Base-by-base conservation (phyloP, 2,888 invertebrate species). In the Achlya flavicornis region DNA sequence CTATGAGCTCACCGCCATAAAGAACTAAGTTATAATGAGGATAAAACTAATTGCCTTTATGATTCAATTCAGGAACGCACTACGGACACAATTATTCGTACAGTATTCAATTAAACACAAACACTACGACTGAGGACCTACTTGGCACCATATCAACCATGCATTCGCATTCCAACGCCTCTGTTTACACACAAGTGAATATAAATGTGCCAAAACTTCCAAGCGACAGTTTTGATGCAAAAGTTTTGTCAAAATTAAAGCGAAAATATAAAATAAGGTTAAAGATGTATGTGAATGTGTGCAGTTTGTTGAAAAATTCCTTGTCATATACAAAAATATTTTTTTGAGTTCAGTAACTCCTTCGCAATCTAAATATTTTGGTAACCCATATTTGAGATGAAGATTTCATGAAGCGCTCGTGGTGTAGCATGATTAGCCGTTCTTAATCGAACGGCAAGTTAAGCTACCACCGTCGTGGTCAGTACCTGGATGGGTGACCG, bases 111-210 rank as follows among this genome's bases (percentile, higher is more conserved):
- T 75, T 75, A 70, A 75, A 79, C 77, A 70, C 75, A 73, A 70
- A 71, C 58, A 65, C 74, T 76, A 63, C 63, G 41, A 61, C 63
- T 66, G 62, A 46, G 68, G 69, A 65, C 80, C 80, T 77, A 81
- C 69, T 84, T 84, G 84, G 84, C 84, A 82, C 66, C 58, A 65
- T 66, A 64, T 78, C 84, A 84, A 80, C 66, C 62, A 58, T 77
- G 75, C 82, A 80, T 72, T 73, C 66, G 70, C 71, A 79, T 80
- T 76, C 76, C 71, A 57, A 58, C 59, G 66, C 61, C 66, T 68
- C 66, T 77, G 73, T 74, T 71, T 78, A 74, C 63, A 75, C 74
- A 80, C 74, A 69, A 71, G 66, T 77, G 75, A 72, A 71, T 73
- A 70, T 68, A 68, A 66, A 60, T 43, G 60, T 43, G 60, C 43